A percentile compares a stretch with the other conserved stretches of the same genome.
Evolutionary conservation across 2,113 vertebrate genomes (phyloP).

Genomic region (Malurus cyaneus): DNA sequence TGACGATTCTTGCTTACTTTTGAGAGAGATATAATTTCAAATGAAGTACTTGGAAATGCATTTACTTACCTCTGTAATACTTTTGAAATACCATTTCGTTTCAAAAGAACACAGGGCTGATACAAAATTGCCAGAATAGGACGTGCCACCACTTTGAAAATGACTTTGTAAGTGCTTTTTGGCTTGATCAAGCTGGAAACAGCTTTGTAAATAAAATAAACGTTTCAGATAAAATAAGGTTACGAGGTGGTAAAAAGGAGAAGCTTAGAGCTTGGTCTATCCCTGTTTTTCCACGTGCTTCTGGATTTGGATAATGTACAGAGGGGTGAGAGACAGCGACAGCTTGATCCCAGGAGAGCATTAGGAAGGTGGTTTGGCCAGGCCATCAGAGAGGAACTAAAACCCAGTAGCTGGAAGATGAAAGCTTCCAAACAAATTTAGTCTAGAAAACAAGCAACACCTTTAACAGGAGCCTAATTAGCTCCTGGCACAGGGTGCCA

Average conservation of each 20-base stretch:
- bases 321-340: neutral
- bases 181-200: neutral
- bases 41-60: neutral
- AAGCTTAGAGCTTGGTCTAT: neutral
- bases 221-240: neutral
- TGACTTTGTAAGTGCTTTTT: neutral
- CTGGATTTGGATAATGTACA: neutral
- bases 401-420: neutral
- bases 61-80: neutral
- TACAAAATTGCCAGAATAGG: neutral
- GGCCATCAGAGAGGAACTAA: neutral
- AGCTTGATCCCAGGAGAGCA: neutral
- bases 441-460: neutral
- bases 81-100: neutral
- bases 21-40: neutral
- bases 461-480: neutral
- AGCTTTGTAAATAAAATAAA: neutral
- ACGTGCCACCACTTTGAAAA: neutral
- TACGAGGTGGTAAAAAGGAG: accelerated
- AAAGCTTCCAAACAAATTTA: neutral
- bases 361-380: neutral
- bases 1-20: neutral
- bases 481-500: neutral
- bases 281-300: neutral
- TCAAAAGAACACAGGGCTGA: neutral